A percentile compares a stretch with the other conserved stretches of the same genome.
These are phyloP conservation scores for Pegoplata infirma DNA, from an alignment of 2,888 invertebrate genomes.

Conservation along the genomic window DNA sequence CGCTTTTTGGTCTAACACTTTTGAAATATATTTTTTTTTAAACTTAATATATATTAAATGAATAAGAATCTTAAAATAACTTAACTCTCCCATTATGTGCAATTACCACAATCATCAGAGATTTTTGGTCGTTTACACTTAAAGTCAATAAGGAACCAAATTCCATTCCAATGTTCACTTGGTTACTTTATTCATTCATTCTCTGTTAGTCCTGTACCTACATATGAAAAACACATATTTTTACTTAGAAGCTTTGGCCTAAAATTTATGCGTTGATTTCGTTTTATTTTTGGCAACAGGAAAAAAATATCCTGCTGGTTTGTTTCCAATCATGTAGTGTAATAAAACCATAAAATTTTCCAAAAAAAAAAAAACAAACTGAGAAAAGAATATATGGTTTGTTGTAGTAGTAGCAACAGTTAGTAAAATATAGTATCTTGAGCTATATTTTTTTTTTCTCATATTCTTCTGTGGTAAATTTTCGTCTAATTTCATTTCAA, in stretches of 20 bases:
- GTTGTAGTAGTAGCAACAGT: conserved; percentile 60
- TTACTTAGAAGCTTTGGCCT: conserved; percentile 41
- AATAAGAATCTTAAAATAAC: too few species aligned
- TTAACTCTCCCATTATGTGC: too few species aligned
- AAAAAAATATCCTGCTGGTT: conserved; percentile 60
- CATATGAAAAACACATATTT: conserved; percentile 4
- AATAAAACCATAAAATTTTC: conserved; percentile 53
- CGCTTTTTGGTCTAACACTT: too few species aligned
- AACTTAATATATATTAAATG: too few species aligned
- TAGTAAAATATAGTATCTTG: conserved; percentile 47
- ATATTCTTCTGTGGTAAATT: conserved; percentile 37
- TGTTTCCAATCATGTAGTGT: conserved; percentile 60
- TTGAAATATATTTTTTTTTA: too few species aligned
- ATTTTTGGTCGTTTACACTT: too few species aligned
- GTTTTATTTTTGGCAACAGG: conserved; percentile 39
- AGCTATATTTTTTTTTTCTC: background rate
- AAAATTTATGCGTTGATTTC: conserved; percentile 61
- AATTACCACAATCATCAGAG: too few species aligned
- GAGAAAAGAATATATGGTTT: conserved; percentile 58
- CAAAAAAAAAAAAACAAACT: conserved; percentile 15
- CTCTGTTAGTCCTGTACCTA: too few species aligned
- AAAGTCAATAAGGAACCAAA: too few species aligned
- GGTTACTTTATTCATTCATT: conserved; percentile 7
- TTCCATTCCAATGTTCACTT: background rate
- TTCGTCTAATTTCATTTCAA: conserved; percentile 59